Evolutionary conservation across 2,113 vertebrate species (phyloP), one percentile per base, ranked within the genome.

Genomic region (Excalfactoria chinensis): DNA sequence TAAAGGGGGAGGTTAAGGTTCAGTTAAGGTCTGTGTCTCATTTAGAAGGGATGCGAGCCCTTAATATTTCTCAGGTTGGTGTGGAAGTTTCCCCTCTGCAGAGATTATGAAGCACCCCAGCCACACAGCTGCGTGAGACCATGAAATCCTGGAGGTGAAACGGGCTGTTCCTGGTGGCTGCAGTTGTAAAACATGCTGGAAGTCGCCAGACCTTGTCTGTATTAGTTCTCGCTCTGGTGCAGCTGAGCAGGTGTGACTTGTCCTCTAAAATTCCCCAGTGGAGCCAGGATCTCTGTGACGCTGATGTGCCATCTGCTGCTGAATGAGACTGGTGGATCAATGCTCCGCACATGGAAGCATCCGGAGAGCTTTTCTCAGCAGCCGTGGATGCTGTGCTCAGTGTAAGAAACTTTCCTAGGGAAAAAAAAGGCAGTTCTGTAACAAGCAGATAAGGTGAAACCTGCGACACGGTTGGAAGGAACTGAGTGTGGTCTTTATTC

Each of bases 171-270:
- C 68, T 93, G 78, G 84, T 59, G 49, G 75, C 84, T 89, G 86
- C 86, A 89, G 53, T 73, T 93, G 70, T 87, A 92, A 94, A 94
- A 75, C 55, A 49, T 19, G 30, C 55, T 41, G 6, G 1, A 73
- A 70, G 46, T 37, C 93, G 92, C 89, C 92, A 92, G 84, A 63
- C 63, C 55, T 87, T 63, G 84, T 86, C 1, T 46, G 73, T 53
- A 6, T 90, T 86, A 34, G 48, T 82, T 87, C 32, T 93, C 84
- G 49, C 83, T 82, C 30, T 67, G 81, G 88, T 82, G 59, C 77
- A 56, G 15, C 55, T 73, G 78, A 85, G 93, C 89, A 93, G 94
- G 91, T 95, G 91, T 89, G 51, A 87, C 71, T 94, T 67, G 86
- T 79, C 49, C 84, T 87, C 70, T 35, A 2, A 46, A 96, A 85